phyloP scores from a whole-genome alignment of 2,113 vertebrate species.

The Shinisaurus crocodilurus region DNA sequence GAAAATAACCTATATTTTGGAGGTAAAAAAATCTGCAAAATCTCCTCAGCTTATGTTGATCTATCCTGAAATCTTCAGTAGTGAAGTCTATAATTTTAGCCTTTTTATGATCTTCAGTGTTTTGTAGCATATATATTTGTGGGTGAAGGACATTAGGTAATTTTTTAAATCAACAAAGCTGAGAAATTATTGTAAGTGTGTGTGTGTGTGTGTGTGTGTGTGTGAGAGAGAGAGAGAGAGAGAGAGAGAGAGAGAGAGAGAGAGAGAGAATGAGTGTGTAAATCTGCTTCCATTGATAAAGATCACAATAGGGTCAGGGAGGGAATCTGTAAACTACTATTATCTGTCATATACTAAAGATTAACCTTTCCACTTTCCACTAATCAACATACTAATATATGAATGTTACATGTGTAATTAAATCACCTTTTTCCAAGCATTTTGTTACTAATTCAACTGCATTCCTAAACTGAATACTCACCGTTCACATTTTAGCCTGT shows the following conservation, averaged over 20 bases:
- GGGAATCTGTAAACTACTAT: neutral
- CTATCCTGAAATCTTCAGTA: neutral
- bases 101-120: neutral
- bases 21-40: neutral
- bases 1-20: neutral
- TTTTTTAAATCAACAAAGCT: neutral
- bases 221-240: too few species aligned
- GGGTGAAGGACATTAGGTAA: neutral
- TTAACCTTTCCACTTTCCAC: neutral
- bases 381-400: conserved; percentile 20
- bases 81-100: neutral
- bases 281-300: neutral
- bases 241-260: too few species aligned
- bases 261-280: neutral
- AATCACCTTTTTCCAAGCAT: conserved; percentile 24
- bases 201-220: neutral
- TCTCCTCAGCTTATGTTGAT: neutral
- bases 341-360: neutral
- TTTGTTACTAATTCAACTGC: conserved; percentile 14
- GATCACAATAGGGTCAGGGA: neutral
- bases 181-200: neutral
- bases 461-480: conserved; percentile 27
- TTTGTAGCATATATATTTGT: neutral
- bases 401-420: neutral
- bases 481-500: conserved; percentile 20